Evolutionary conservation across 2,113 vertebrate genomes (phyloP).

Genomic region (Mesitornis unicolor): DNA sequence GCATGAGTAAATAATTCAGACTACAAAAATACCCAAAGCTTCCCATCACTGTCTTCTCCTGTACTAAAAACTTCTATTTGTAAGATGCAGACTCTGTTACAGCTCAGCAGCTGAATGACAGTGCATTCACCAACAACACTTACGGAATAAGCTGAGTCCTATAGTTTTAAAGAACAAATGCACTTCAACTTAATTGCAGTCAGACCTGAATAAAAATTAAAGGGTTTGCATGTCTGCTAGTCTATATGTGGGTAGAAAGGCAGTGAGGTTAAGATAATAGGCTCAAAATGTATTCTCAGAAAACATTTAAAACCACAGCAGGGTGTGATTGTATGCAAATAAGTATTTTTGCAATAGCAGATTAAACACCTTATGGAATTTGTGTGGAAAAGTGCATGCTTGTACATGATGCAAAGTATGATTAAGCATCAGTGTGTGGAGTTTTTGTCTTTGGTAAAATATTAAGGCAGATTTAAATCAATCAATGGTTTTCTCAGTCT

Average conservation of each 20-base stretch:
- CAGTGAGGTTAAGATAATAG: conserved; percentile 65
- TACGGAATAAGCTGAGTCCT: background rate
- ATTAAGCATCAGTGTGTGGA: conserved; percentile 36
- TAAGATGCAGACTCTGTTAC: background rate
- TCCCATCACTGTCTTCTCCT: background rate
- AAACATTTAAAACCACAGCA: conserved; percentile 62
- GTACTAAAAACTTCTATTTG: background rate
- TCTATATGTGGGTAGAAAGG: conserved; percentile 61
- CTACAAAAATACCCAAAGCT: background rate
- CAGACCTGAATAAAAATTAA: conserved; percentile 50
- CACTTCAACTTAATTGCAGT: conserved; percentile 38
- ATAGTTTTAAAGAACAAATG: conserved; percentile 10
- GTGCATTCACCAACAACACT: background rate
- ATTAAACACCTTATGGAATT: conserved; percentile 66
- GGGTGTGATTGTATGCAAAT: conserved; percentile 71
- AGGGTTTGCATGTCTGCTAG: conserved; percentile 55
- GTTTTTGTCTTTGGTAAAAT: conserved; percentile 49
- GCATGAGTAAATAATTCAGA: background rate
- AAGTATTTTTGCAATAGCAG: conserved; percentile 66
- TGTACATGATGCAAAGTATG: conserved; percentile 52
- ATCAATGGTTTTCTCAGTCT: conserved; percentile 15
- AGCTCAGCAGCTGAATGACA: background rate
- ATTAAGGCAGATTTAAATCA: conserved; percentile 33
- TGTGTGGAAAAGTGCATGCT: conserved; percentile 48
- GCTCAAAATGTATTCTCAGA: conserved; percentile 48